Evolutionary conservation across 2,888 invertebrate species (phyloP).

Genomic region (Carabus problematicus): DNA sequence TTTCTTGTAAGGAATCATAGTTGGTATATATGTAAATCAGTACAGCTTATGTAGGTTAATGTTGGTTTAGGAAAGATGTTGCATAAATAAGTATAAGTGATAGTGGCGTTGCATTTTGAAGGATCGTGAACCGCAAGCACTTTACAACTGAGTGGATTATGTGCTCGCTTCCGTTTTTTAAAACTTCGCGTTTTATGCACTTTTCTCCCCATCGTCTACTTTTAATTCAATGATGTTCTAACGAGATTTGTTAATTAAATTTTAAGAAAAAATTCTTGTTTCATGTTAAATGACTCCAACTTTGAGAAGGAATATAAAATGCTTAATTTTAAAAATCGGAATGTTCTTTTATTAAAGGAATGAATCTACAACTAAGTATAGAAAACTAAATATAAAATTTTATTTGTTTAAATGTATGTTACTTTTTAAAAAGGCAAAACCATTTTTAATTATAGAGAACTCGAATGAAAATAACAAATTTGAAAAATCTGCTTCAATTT

Average conservation of each 20-base stretch:
- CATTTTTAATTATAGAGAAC: too few species aligned
- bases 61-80: too few species aligned
- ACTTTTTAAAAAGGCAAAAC: too few species aligned
- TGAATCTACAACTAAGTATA: not conserved
- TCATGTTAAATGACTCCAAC: slow-evolving; percentile 8
- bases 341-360: not conserved
- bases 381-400: not conserved
- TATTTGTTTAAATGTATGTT: too few species aligned
- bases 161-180: slow-evolving; percentile 21
- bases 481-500: too few species aligned
- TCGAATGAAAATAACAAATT: too few species aligned
- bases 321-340: not conserved
- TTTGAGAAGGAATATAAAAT: slow-evolving; percentile 1
- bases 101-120: too few species aligned
- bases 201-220: slow-evolving; percentile 14
- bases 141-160: slow-evolving; percentile 19
- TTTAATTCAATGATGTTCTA: slow-evolving; percentile 15
- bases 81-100: too few species aligned
- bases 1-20: too few species aligned
- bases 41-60: too few species aligned
- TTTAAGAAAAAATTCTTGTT: slow-evolving; percentile 16
- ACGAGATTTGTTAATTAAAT: slow-evolving; percentile 24
- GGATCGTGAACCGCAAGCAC: not conserved
- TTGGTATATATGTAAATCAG: too few species aligned
- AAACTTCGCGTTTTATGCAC: slow-evolving; percentile 20